Evolutionary conservation across 2,797 vertebrate genomes (phyloP).

Genomic region (Mus spretus): DNA sequence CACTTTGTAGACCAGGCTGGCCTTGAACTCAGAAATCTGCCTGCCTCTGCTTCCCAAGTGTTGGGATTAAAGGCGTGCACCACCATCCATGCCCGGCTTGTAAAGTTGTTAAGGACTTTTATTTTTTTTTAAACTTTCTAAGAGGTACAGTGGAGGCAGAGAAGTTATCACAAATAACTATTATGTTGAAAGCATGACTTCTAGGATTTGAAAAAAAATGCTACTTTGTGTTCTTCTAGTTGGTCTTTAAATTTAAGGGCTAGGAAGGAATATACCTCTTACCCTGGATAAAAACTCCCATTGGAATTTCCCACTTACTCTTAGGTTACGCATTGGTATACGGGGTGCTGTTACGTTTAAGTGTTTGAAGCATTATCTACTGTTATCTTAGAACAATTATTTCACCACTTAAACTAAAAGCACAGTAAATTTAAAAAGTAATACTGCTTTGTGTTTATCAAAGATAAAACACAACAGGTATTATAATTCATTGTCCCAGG

Average conservation of each 20-base stretch:
- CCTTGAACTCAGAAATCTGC: no score
- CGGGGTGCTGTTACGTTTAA: not conserved
- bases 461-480: not conserved
- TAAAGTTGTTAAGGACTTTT: not conserved
- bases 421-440: not conserved
- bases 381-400: not conserved
- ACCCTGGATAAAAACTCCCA: not conserved
- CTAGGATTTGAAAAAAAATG: not conserved
- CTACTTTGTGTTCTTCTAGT: not conserved
- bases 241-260: slow-evolving; percentile 26
- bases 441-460: not conserved
- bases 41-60: no score
- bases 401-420: not conserved
- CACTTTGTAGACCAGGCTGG: no score
- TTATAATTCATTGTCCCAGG: not conserved
- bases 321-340: not conserved
- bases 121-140: not conserved
- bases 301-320: not conserved
- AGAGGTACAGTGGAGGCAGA: not conserved
- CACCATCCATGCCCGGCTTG: not conserved
- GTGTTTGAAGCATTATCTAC: not conserved
- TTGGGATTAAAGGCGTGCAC: no score
- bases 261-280: not conserved
- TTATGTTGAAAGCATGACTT: not conserved
- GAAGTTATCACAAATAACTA: not conserved